phyloP scores from a whole-genome alignment of 2,113 vertebrate species.

The Pygathrix nemaeus region DNA sequence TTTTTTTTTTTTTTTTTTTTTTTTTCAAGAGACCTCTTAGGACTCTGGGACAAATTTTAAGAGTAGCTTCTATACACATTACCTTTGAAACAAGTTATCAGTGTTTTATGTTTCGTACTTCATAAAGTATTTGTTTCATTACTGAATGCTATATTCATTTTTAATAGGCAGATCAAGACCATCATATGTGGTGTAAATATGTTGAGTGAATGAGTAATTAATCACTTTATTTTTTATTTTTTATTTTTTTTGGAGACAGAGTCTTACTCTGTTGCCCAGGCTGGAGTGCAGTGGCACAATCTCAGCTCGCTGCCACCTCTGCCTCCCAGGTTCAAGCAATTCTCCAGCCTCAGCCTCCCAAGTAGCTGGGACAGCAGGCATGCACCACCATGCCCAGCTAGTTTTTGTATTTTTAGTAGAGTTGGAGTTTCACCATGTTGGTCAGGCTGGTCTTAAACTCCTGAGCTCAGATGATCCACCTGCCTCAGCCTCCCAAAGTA shows the following conservation, averaged over 20 bases:
- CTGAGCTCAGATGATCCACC: not conserved
- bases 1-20: constrained; percentile 50
- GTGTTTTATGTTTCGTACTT: not conserved
- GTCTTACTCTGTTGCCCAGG: not conserved
- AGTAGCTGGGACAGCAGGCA: not conserved
- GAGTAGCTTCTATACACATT: constrained; percentile 14
- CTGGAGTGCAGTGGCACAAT: not conserved
- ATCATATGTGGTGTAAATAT: not conserved
- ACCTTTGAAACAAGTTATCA: constrained; percentile 28
- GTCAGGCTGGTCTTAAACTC: not conserved
- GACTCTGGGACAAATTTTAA: constrained; percentile 23
- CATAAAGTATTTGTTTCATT: constrained; percentile 8
- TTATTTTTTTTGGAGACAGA: not conserved
- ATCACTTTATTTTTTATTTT: not conserved
- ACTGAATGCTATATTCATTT: constrained; percentile 32
- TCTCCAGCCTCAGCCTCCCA: not conserved
- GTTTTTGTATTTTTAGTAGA: not conserved
- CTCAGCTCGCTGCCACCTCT: not conserved
- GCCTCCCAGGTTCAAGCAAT: not conserved
- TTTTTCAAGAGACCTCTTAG: constrained; percentile 47
- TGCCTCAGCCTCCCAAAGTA: not conserved
- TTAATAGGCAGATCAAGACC: constrained; percentile 21
- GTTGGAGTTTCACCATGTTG: too few relatives aligned
- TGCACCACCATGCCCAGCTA: not conserved
- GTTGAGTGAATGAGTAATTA: constrained; percentile 7